Evolutionary conservation across 1,140 invertebrate species (phyloP).

Genomic region (Brachionus koreanus): DNA sequence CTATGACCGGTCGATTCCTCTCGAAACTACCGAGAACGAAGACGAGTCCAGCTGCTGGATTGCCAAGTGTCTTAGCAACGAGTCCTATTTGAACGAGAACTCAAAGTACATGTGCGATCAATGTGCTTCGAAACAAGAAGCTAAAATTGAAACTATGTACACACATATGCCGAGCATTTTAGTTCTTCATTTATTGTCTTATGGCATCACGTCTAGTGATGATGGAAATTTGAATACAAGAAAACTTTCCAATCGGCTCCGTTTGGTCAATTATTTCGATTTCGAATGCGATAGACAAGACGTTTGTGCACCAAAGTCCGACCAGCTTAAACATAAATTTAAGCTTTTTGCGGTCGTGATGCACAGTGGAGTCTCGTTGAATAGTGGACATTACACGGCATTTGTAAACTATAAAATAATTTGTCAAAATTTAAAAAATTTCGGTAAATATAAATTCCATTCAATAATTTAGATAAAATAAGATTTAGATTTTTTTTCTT

Average conservation of each 20-base stretch:
- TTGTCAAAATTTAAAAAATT: background rate
- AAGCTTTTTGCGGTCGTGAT: background rate
- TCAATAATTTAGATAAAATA: background rate
- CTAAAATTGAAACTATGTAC: slow-evolving; percentile 1
- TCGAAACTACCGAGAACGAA: slow-evolving; percentile 23
- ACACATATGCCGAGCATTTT: slow-evolving; percentile 24
- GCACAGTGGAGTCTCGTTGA: slow-evolving; percentile 27
- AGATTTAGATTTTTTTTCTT: no score
- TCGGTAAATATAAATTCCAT: background rate
- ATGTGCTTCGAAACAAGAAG: slow-evolving; percentile 29
- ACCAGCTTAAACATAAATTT: background rate
- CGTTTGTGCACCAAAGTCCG: background rate
- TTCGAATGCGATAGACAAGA: background rate
- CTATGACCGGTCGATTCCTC: background rate
- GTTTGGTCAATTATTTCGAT: slow-evolving; percentile 20
- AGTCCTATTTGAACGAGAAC: slow-evolving; percentile 35
- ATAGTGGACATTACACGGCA: slow-evolving; percentile 24
- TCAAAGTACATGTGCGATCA: slow-evolving; percentile 36
- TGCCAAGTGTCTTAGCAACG: slow-evolving; percentile 16
- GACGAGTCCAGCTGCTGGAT: slow-evolving; percentile 27
- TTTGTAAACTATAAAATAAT: slow-evolving; percentile 32
- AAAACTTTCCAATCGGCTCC: background rate
- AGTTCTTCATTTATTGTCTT: slow-evolving; percentile 12
- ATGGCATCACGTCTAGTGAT: slow-evolving; percentile 24
- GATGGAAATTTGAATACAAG: slow-evolving; percentile 32